Percentiles rank a stretch among this genome's conserved stretches.
phyloP scores from a whole-genome alignment of 2,113 vertebrate species.

The Colossoma macropomum region DNA sequence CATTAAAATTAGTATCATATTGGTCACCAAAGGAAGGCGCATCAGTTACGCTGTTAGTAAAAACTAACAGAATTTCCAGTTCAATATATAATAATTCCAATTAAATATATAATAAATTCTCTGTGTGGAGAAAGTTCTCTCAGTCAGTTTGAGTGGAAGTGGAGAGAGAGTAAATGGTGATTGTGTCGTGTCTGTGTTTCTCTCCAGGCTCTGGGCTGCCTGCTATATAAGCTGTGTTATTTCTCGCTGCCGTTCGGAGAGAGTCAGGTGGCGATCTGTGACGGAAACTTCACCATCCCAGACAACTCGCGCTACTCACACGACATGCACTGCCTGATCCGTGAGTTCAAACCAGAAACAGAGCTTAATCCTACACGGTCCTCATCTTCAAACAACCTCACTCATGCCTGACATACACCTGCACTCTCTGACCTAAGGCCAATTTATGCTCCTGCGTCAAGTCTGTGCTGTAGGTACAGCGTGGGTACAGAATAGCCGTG shows the following conservation, averaged over 20 bases:
- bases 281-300: conserved; percentile 98
- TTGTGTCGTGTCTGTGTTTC: conserved; percentile 15
- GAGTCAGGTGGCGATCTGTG: conserved; percentile 99
- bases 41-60: too few relatives aligned
- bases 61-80: too few relatives aligned
- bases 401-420: background rate
- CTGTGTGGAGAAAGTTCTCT: too few relatives aligned
- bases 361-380: background rate
- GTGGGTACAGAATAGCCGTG: too few relatives aligned
- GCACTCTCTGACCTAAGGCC: conserved; percentile 65
- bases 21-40: too few relatives aligned
- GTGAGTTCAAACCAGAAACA: conserved; percentile 75
- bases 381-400: background rate
- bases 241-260: conserved; percentile 98
- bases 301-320: conserved; percentile 97
- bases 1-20: too few relatives aligned
- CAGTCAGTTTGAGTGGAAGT: too few relatives aligned
- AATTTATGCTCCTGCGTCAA: too few relatives aligned
- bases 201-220: conserved; percentile 91
- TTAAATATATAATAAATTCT: too few relatives aligned
- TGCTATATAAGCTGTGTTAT: conserved; percentile 98
- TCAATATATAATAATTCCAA: too few relatives aligned
- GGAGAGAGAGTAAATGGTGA: too few relatives aligned
- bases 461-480: conserved; percentile 46
- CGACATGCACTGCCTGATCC: conserved; percentile 98